phyloP scores from a whole-genome alignment of 2,113 vertebrate species.

The Entelurus aequoreus region DNA sequence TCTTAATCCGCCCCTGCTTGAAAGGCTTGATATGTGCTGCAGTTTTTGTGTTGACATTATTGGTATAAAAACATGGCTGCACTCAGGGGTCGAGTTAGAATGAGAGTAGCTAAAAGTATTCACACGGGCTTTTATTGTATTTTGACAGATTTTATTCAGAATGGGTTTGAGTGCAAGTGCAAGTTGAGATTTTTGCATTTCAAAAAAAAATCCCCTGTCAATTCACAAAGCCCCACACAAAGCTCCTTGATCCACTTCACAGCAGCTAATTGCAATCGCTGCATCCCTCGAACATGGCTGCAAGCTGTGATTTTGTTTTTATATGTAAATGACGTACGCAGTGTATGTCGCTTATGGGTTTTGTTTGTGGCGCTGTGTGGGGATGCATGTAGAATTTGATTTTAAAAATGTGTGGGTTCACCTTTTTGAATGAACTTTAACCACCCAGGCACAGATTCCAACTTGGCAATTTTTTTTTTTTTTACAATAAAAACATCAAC shows the following conservation, averaged over 20 bases:
- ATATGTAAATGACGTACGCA: conserved; percentile 10
- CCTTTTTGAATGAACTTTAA: conserved; percentile 24
- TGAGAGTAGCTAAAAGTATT: conserved; percentile 3
- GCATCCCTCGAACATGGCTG: not conserved
- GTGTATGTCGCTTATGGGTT: conserved; percentile 3
- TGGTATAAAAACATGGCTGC: not conserved
- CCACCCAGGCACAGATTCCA: conserved; percentile 3
- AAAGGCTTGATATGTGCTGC: not conserved
- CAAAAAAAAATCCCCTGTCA: conserved; percentile 41
- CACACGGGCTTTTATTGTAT: conserved; percentile 4
- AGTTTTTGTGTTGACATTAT: not conserved
- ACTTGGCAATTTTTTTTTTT: not conserved
- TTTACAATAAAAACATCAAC: not conserved
- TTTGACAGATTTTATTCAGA: conserved; percentile 54
- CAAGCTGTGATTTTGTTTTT: conserved; percentile 7
- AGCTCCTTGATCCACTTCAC: conserved; percentile 18
- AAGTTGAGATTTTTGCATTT: conserved; percentile 29
- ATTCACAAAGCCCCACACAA: conserved; percentile 39
- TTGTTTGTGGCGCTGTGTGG: conserved; percentile 5
- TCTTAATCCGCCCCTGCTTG: too few relatives aligned
- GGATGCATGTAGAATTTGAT: not conserved
- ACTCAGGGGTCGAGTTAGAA: not conserved
- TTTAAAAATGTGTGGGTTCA: not conserved
- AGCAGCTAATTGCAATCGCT: conserved; percentile 1
- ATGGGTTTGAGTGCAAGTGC: conserved; percentile 38